These are phyloP conservation scores for Xenops minutus DNA, from an alignment of 2,797 vertebrate genomes.

Conservation along the genomic window DNA sequence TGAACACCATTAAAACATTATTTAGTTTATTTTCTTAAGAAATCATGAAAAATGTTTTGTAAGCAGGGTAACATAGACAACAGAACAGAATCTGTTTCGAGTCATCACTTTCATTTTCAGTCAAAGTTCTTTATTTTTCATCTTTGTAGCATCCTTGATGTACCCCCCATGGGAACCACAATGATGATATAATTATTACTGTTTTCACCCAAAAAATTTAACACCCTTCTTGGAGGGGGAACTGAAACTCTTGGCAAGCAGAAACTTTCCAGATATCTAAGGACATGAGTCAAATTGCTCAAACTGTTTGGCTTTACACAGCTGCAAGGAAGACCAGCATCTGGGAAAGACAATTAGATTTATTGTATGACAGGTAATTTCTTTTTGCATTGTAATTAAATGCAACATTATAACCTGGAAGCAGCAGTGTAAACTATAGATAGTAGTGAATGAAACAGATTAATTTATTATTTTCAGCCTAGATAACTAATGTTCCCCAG, in stretches of 20 bases:
- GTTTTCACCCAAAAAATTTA: constrained; percentile 1
- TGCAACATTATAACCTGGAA: not conserved
- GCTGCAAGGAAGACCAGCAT: not conserved
- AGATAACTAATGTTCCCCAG: not conserved
- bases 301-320: not conserved
- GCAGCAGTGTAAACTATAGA: not conserved
- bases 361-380: not conserved
- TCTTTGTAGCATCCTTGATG: not conserved
- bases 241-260: constrained; percentile 1
- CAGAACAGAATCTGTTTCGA: not conserved
- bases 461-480: not conserved
- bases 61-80: not conserved
- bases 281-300: not conserved
- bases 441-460: not conserved
- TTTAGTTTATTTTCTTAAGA: not conserved
- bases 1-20: not conserved
- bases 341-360: not conserved
- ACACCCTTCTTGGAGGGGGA: not conserved
- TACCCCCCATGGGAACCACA: not conserved
- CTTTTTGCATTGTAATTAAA: not conserved
- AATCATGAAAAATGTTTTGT: not conserved
- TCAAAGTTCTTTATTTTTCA: constrained; percentile 39
- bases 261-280: not conserved
- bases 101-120: constrained; percentile 19
- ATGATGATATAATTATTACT: not conserved